Conservation (phyloP, 1,140 invertebrate genomes). For the Drosophila tristis region DNA sequence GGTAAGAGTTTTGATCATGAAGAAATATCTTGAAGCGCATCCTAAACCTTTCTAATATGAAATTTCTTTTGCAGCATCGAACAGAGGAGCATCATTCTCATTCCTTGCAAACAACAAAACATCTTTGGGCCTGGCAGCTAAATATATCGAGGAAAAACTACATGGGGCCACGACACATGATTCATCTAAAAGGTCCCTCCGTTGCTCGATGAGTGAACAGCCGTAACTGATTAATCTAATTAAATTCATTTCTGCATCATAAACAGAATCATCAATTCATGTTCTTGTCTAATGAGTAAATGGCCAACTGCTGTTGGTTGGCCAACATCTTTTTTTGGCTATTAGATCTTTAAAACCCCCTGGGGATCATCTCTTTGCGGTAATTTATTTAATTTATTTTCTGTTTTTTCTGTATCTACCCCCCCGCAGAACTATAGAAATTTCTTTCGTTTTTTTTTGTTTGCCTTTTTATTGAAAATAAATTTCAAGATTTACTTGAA, state of each 20-base stretch:
- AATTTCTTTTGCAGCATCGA: constrained; percentile 38
- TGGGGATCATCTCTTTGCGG: constrained; percentile 39
- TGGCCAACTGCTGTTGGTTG: constrained; percentile 29
- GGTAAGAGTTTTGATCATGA: constrained; percentile 53
- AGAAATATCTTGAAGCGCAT: constrained; percentile 21
- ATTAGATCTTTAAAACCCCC: constrained; percentile 26
- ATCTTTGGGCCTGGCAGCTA: constrained; percentile 37
- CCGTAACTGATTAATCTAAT: constrained; percentile 80
- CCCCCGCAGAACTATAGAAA: constrained; percentile 38
- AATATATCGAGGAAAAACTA: constrained; percentile 38
- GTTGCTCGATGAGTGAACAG: constrained; percentile 60
- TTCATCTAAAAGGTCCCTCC: constrained; percentile 32
- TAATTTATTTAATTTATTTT: constrained; percentile 73
- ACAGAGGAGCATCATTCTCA: constrained; percentile 12
- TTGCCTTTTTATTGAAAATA: constrained; percentile 66
- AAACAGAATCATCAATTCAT: constrained; percentile 74
- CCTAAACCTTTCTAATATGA: constrained; percentile 40
- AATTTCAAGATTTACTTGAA: constrained; percentile 75
- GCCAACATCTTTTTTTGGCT: constrained; percentile 2
- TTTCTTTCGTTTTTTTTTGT: constrained; percentile 17
- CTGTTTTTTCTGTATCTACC: background rate
- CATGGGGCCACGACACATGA: constrained; percentile 34
- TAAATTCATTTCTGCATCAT: constrained; percentile 80
- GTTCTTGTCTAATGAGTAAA: constrained; percentile 55
- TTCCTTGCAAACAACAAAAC: constrained; percentile 35